These are phyloP conservation scores for Tyrannus savana DNA, from an alignment of 2,113 vertebrate species.

Conservation along the genomic window DNA sequence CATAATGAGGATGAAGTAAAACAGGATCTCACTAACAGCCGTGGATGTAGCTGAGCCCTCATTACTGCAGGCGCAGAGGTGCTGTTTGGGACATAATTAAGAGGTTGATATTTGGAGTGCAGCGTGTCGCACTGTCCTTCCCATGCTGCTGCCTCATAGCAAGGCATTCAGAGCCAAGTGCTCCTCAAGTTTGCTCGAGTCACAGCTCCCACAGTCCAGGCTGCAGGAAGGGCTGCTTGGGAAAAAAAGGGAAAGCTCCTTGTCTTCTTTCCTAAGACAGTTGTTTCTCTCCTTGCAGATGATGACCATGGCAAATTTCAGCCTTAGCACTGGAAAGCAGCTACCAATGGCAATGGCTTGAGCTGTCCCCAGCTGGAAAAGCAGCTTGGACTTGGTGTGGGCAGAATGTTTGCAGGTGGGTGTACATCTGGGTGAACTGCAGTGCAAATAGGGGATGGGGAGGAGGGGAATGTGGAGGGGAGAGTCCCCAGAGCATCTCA, in stretches of 20 bases:
- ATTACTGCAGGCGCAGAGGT: background rate
- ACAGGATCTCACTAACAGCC: background rate
- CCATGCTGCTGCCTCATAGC: rapidly evolving
- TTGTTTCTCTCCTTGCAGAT: background rate
- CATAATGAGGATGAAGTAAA: conserved; percentile 23
- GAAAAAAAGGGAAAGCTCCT: background rate
- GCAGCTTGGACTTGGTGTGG: background rate
- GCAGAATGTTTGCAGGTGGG: background rate
- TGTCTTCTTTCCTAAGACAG: background rate
- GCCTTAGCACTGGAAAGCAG: background rate
- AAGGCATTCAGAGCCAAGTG: background rate
- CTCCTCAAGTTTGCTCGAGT: background rate
- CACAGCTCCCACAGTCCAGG: background rate
- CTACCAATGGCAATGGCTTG: background rate
- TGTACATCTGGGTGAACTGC: background rate
- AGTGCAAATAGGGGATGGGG: background rate
- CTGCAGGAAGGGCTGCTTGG: background rate
- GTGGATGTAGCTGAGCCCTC: background rate
- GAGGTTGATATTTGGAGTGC: background rate
- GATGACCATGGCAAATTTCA: background rate
- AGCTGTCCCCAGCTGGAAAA: background rate
- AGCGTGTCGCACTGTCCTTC: background rate
- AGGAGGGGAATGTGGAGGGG: background rate
- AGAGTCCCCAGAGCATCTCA: background rate
- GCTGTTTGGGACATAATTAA: background rate